phyloP scores from a whole-genome alignment of 2,888 invertebrate species.

The Drosophila lutescens region DNA sequence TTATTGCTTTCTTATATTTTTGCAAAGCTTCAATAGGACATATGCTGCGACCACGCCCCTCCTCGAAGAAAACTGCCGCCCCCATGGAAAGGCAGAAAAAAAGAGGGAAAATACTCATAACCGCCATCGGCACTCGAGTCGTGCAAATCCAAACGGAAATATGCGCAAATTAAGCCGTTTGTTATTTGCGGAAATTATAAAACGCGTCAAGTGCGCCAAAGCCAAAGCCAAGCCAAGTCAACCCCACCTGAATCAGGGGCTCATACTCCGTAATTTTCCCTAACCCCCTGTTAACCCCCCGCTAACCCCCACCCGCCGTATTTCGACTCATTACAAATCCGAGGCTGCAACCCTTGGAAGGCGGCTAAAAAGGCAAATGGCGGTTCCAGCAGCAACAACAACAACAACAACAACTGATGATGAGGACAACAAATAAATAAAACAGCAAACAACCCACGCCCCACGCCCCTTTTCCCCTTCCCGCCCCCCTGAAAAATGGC shows the following conservation, averaged over 20 bases:
- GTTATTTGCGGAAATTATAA: conserved; percentile 82
- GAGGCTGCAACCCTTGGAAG: conserved; percentile 48
- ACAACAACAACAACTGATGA: conserved; percentile 4
- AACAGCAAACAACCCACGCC: conserved; percentile 23
- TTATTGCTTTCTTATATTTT: too few relatives aligned
- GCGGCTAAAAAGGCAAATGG: conserved; percentile 52
- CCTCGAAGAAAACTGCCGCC: conserved; percentile 1
- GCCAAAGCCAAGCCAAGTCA: conserved; percentile 51
- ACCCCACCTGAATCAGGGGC: conserved; percentile 22
- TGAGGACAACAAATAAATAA: conserved; percentile 44
- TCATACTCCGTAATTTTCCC: not conserved
- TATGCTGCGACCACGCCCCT: conserved; percentile 47
- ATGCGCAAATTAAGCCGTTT: conserved; percentile 83
- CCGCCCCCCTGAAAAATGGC: conserved; percentile 11
- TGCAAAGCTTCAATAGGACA: not conserved
- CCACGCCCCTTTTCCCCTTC: conserved; percentile 7
- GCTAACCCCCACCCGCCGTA: not conserved
- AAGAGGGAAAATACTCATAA: not conserved
- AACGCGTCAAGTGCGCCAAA: conserved; percentile 81
- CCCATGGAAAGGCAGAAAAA: not conserved
- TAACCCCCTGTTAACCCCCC: not conserved
- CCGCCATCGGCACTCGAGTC: conserved; percentile 67
- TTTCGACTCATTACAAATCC: conserved; percentile 35
- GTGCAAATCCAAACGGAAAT: conserved; percentile 79
- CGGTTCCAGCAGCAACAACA: conserved; percentile 24